Evolutionary conservation across 2,113 vertebrate species (phyloP), one percentile per base, ranked within the genome.

Genomic region (Trematocara nigrifrons): DNA sequence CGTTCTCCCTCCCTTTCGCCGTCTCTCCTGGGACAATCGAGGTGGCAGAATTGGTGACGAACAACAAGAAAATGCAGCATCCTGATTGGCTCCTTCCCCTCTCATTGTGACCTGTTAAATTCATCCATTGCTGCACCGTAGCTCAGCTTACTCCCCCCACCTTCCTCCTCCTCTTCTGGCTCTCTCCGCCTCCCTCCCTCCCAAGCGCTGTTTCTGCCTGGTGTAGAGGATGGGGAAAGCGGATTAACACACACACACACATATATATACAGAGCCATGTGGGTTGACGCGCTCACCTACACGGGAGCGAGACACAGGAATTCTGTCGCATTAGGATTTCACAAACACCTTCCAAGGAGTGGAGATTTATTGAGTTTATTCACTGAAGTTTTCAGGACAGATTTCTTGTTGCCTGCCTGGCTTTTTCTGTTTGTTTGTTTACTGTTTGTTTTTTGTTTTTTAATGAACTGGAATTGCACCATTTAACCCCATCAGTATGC

Each of bases 21-120:
- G 4, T 81, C 64, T 82, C 90, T 84, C 86, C 20, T 2, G 87
- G 88, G 94, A 91, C 83, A 54, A 83, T 38, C 7, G 82, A 53
- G 81, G 89, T 86, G 82, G 89, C 87, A 91, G 92, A 91, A 80
- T 85, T 47, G 87, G 91, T 89, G 87, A 84, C 61, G 59, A 89
- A 91, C 91, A 87, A 92, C 91, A 92, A 86, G 86, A 71, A 79
- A 79, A 49, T 56, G 6, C 87, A 20, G 84, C 7, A 1, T 11
- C 82, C 76, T 61, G 82, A 94, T 94, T 94, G 94, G 92, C 71
- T 89, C 52, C 1, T 29, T 80, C 79, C 76, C 64, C 81, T 89
- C 83, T 87, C 80, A 81, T 52, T 84, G 91, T 88, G 91, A 91
- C 93, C 92, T 89, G 93, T 93, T 92, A 93, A 91, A 93, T 93